phyloP scores from a whole-genome alignment of 2,888 invertebrate genomes.

The Siphonodentalium dalli region DNA sequence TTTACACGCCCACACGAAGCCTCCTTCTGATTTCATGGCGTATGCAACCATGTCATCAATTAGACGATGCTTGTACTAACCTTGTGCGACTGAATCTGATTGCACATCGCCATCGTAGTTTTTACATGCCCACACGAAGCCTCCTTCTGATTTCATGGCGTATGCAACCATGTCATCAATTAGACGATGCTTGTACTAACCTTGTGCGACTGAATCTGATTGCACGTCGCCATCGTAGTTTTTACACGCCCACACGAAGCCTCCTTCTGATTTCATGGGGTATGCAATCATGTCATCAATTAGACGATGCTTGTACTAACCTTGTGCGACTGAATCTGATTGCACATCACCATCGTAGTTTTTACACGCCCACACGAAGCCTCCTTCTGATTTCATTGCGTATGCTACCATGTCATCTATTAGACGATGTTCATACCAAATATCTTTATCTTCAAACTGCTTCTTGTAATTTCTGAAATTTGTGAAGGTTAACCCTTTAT shows the following conservation, averaged over 20 bases:
- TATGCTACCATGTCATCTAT: constrained; percentile 99
- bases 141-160: constrained; percentile 96
- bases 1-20: constrained; percentile 99
- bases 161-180: constrained; percentile 99
- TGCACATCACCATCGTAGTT: constrained; percentile 99
- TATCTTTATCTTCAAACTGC: constrained; percentile 81
- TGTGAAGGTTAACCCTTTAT: background rate
- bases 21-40: constrained; percentile 96
- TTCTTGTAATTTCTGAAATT: constrained; percentile 77
- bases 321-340: constrained; percentile 97
- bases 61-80: constrained; percentile 81
- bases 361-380: constrained; percentile 99
- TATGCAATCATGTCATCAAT: too few relatives aligned
- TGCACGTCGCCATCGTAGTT: too few relatives aligned
- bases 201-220: too few relatives aligned
- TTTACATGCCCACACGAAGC: constrained; percentile 99
- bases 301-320: too few relatives aligned
- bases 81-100: constrained; percentile 97
- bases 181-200: constrained; percentile 98
- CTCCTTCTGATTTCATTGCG: constrained; percentile 96
- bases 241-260: too few relatives aligned
- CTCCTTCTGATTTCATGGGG: too few relatives aligned
- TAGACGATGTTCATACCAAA: constrained; percentile 98
- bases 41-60: constrained; percentile 99
- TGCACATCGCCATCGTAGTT: constrained; percentile 99